phyloP scores from a whole-genome alignment of 2,797 vertebrate species.

The Falco berigora region DNA sequence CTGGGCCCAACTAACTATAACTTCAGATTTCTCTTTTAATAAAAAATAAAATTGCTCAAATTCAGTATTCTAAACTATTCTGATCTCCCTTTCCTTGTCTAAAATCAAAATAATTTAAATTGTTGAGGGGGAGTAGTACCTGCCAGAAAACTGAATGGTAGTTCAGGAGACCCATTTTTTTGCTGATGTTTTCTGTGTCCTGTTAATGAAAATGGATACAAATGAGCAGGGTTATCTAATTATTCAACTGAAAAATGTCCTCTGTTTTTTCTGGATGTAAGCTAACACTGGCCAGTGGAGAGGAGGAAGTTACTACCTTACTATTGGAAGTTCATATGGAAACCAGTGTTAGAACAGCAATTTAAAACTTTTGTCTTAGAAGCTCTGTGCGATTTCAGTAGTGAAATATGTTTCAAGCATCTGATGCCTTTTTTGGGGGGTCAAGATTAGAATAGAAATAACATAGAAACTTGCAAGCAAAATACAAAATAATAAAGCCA shows the following conservation, averaged over 20 bases:
- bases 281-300: not conserved
- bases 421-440: not conserved
- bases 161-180: not conserved
- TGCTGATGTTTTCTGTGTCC: not conserved
- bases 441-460: not conserved
- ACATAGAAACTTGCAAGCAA: not conserved
- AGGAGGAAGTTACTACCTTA: not conserved
- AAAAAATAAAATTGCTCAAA: not conserved
- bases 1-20: not conserved
- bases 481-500: not conserved
- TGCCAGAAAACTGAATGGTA: not conserved
- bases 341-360: not conserved
- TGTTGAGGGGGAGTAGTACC: not conserved
- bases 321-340: not conserved
- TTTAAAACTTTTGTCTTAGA: not conserved
- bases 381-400: not conserved
- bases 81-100: not conserved
- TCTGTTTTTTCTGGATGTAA: not conserved
- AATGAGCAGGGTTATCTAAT: not conserved
- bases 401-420: not conserved
- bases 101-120: not conserved
- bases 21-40: not conserved
- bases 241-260: not conserved
- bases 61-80: not conserved
- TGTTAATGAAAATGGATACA: not conserved